phyloP scores from a whole-genome alignment of 2,888 invertebrate species.

The Pheosia gnoma region DNA sequence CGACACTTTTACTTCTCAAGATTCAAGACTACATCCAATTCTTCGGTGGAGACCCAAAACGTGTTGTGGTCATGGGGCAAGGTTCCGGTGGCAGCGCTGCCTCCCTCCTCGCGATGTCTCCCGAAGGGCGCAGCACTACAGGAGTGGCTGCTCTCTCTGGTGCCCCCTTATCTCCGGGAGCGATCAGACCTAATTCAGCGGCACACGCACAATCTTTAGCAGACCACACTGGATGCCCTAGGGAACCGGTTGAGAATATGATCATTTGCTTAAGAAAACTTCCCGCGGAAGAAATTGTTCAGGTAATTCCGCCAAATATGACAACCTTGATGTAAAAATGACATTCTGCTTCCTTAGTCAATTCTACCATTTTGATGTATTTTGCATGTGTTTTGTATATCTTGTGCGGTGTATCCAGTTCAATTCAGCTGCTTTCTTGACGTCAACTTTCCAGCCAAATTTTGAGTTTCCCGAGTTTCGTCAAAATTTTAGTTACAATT shows the following conservation, averaged over 20 bases:
- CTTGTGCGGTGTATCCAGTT: too few species aligned
- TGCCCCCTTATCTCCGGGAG: conserved; percentile 88
- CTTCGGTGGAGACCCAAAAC: conserved; percentile 90
- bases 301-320: conserved; percentile 41
- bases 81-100: conserved; percentile 91
- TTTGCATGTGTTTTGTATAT: too few species aligned
- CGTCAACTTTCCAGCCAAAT: too few species aligned
- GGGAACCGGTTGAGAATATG: conserved; percentile 83
- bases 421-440: too few species aligned
- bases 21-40: conserved; percentile 88
- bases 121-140: conserved; percentile 83
- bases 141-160: conserved; percentile 91
- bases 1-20: conserved; percentile 39
- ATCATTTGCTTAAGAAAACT: conserved; percentile 87
- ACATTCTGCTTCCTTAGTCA: too few species aligned
- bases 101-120: conserved; percentile 86
- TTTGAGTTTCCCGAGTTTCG: too few species aligned
- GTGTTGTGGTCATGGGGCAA: conserved; percentile 90
- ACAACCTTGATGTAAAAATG: too few species aligned
- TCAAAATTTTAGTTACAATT: too few species aligned
- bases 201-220: conserved; percentile 86
- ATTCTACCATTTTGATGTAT: too few species aligned
- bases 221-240: conserved; percentile 85
- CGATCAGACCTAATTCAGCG: conserved; percentile 86
- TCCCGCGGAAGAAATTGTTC: conserved; percentile 66